These are phyloP conservation scores for Xestia sexstrigata DNA, from an alignment of 2,888 invertebrate genomes.

Conservation along the genomic window DNA sequence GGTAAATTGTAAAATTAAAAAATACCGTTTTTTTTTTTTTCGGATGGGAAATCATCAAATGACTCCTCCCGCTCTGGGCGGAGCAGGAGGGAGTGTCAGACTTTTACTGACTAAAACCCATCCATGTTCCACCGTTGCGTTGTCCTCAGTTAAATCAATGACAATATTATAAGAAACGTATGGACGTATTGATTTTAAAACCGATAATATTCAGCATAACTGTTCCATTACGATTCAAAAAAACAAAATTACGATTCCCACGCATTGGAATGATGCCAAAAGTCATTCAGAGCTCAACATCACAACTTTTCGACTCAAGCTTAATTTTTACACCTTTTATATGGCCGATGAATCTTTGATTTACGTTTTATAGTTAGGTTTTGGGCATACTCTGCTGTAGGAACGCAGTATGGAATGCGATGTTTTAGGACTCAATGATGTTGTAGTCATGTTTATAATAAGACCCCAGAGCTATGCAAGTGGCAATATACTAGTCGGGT, in stretches of 20 bases:
- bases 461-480: background rate
- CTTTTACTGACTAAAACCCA: too few species aligned
- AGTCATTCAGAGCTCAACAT: slow-evolving; percentile 32
- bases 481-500: too few species aligned
- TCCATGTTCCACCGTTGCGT: too few species aligned
- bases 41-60: too few species aligned
- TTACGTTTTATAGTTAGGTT: slow-evolving; percentile 15
- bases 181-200: slow-evolving; percentile 1
- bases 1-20: background rate
- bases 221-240: slow-evolving; percentile 22
- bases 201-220: background rate
- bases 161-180: slow-evolving; percentile 4
- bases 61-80: too few species aligned
- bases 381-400: background rate
- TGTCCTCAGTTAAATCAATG: background rate
- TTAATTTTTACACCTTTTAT: slow-evolving; percentile 41
- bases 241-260: slow-evolving; percentile 28
- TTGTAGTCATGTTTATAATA: slow-evolving; percentile 12
- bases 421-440: background rate
- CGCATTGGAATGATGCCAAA: slow-evolving; percentile 45
- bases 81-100: too few species aligned
- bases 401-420: background rate
- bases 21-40: too few species aligned
- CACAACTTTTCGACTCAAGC: slow-evolving; percentile 32
- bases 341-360: slow-evolving; percentile 12